phyloP scores from a whole-genome alignment of 2,113 vertebrate species.

The Aptenodytes patagonicus region DNA sequence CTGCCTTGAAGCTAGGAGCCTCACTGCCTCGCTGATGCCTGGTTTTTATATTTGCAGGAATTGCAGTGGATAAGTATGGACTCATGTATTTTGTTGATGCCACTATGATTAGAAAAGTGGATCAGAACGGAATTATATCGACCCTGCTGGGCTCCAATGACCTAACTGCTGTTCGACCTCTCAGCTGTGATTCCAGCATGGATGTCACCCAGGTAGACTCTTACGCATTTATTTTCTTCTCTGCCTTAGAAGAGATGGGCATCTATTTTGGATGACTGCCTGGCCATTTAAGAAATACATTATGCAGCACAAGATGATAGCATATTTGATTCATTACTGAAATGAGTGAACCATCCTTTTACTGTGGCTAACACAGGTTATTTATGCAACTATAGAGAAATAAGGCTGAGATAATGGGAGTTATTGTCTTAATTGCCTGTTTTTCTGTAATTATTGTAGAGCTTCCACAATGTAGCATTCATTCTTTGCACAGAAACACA shows the following conservation, averaged over 20 bases:
- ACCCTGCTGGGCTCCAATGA: conserved; percentile 97
- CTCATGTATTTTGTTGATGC: conserved; percentile 99
- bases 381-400: conserved; percentile 38
- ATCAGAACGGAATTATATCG: conserved; percentile 98
- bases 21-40: background rate
- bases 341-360: background rate
- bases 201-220: conserved; percentile 92
- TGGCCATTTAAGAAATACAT: conserved; percentile 13
- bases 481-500: conserved; percentile 49
- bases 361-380: conserved; percentile 41
- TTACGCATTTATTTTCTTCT: background rate
- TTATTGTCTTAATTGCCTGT: conserved; percentile 66
- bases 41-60: conserved; percentile 76
- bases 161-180: conserved; percentile 89
- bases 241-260: conserved; percentile 23
- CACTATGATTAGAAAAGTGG: conserved; percentile 98
- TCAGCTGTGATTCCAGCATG: conserved; percentile 93
- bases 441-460: conserved; percentile 65
- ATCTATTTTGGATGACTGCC: conserved; percentile 32
- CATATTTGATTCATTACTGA: background rate
- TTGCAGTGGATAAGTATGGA: conserved; percentile 97
- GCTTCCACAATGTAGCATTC: conserved; percentile 49
- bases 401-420: conserved; percentile 55
- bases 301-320: conserved; percentile 7
- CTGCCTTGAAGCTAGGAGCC: background rate